Base-by-base conservation (phyloP, 2,113 vertebrate species). In the Gymnarchus niloticus region DNA sequence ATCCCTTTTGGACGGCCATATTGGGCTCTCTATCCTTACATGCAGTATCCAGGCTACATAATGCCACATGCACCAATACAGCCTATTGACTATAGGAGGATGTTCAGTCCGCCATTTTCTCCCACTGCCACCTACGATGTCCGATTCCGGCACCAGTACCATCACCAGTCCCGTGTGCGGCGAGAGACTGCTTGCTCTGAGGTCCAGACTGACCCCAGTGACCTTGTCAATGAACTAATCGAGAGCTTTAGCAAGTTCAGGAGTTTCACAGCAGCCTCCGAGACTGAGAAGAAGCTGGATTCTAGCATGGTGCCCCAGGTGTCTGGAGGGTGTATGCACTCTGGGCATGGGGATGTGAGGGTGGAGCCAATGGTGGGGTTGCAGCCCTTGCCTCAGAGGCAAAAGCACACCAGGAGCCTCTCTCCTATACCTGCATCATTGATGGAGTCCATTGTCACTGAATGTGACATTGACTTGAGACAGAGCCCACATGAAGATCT, bases 41-140 rank as follows among this genome's bases (percentile, higher is more conserved):
- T 91, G 89, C 88, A 89, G 56, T 90, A 89, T n/a, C 90, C 91
- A 86, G 89, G 89, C 10, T 91, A 92, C 5, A 85, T 91, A 23
- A 41, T 91, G 44, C 89, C 91, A 33, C 91, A 90, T 82, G 91
- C 90, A 0, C 90, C 90, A 0, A 83, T 91, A 86, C 90, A 90
- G 59, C 90, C 90, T 19, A 46, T 86, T 0, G 90, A 92, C 56
- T 92, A 91, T 87, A 90, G 90, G 84, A 87, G 89, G 69, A 41
- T 87, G 86, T 88, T 86, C 3, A 80, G 77, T 51, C 90, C 90
- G 1, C 69, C 87, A 25, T 81, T 85, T 23, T 85, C 88, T 17
- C 89, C 87, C 0, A 69, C 87, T 3, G 49, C 87, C 2, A 76
- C 88, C 23, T 87, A 83, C 0, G 90, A 89, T 25, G 37, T 89